Evolutionary conservation across 2,113 vertebrate species (phyloP).

Genomic region (Malurus elegans): DNA sequence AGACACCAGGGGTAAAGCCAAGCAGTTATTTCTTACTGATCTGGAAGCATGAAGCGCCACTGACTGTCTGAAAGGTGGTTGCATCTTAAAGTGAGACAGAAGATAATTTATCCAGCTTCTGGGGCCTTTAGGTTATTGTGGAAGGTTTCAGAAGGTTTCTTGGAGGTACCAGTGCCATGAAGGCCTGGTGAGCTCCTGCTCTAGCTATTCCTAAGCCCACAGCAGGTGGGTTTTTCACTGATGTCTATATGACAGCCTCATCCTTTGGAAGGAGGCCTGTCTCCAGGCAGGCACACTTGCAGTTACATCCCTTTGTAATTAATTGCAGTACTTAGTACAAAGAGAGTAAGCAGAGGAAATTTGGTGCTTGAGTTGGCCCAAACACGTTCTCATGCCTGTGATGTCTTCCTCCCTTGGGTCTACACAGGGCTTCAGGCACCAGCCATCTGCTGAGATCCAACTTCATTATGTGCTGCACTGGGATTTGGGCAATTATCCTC

Average conservation of each 20-base stretch:
- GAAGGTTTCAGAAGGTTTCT: neutral
- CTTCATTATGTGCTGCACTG: neutral
- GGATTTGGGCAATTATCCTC: neutral
- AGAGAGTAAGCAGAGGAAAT: neutral
- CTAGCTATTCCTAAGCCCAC: neutral
- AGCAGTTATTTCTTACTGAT: neutral
- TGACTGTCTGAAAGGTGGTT: neutral
- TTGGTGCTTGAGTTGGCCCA: neutral
- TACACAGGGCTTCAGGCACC: neutral
- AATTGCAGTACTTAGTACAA: neutral
- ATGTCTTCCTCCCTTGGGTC: neutral
- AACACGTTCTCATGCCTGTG: neutral
- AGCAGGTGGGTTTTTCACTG: neutral
- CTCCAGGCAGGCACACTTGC: neutral
- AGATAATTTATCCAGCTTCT: neutral
- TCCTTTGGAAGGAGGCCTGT: neutral
- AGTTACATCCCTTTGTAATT: neutral
- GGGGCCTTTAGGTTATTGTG: neutral
- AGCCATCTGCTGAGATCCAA: neutral
- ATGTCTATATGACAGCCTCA: neutral
- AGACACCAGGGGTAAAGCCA: neutral
- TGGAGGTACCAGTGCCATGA: neutral
- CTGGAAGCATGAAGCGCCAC: neutral
- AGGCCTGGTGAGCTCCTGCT: neutral
- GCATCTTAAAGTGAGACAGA: neutral